A percentile compares a stretch with the other conserved stretches of the same genome.
These are phyloP conservation scores for Montipora cactus DNA, from an alignment of 64 coral and sea anemone species.

Conservation along the genomic window DNA sequence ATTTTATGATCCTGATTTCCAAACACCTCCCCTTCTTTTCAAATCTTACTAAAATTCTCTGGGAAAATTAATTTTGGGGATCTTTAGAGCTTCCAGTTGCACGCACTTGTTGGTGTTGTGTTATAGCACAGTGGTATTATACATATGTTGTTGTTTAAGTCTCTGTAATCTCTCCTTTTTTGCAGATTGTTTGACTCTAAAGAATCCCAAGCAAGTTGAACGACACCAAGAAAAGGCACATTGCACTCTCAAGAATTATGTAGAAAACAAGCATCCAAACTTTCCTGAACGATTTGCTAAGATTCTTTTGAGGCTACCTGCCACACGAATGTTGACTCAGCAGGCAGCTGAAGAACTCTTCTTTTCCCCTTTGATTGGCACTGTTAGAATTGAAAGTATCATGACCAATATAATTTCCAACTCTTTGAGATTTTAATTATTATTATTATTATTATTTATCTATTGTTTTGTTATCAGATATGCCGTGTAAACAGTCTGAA, in stretches of 20 bases:
- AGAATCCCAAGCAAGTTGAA: constrained; percentile 80
- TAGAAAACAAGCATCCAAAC: constrained; percentile 66
- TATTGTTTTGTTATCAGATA: background rate
- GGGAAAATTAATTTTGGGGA: no score
- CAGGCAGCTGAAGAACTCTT: constrained; percentile 77
- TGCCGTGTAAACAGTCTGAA: no score
- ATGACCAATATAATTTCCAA: constrained; percentile 90
- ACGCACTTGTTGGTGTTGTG: no score
- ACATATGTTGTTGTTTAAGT: no score
- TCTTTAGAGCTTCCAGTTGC: no score
- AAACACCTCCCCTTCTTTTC: no score
- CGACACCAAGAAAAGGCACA: constrained; percentile 84
- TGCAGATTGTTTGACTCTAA: constrained; percentile 21
- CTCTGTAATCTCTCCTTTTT: background rate
- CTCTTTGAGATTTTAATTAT: constrained; percentile 62
- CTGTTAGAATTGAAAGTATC: constrained; percentile 83
- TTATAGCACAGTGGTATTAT: no score
- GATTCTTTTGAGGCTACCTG: constrained; percentile 71
- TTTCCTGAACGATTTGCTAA: constrained; percentile 89
- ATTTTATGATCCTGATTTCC: no score
- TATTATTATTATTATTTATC: background rate
- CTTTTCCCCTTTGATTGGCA: constrained; percentile 87
- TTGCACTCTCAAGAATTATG: constrained; percentile 75
- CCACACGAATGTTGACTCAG: constrained; percentile 61
- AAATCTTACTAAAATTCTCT: no score